Evolutionary conservation across 2,113 vertebrate genomes (phyloP).

Genomic region (Stomatorhinus ivindoensis): DNA sequence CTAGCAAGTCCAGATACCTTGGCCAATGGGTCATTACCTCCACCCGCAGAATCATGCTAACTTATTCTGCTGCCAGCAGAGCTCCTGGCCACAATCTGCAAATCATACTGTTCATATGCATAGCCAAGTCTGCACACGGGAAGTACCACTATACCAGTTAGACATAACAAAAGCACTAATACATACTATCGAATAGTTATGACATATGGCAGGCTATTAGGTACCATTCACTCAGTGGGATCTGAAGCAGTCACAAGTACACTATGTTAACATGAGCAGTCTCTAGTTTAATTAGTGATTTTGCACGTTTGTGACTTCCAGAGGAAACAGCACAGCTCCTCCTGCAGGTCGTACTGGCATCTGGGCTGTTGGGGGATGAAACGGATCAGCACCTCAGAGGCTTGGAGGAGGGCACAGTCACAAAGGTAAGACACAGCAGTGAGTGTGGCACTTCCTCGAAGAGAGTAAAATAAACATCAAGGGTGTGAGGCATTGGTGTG

Average conservation of each 20-base stretch:
- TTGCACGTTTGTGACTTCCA: constrained; percentile 29
- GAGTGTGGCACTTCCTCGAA: background rate
- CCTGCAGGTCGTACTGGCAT: constrained; percentile 56
- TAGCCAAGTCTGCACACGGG: background rate
- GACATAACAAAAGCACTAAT: background rate
- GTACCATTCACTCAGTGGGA: background rate
- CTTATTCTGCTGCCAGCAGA: background rate
- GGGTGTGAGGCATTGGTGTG: background rate
- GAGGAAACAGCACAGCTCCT: constrained; percentile 55
- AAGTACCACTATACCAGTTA: background rate
- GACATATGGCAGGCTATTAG: background rate
- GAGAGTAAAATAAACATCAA: background rate
- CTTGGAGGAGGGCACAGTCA: constrained; percentile 28
- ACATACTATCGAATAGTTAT: background rate
- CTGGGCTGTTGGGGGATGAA: constrained; percentile 21
- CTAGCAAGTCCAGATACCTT: background rate
- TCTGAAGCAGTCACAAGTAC: background rate
- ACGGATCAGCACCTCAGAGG: constrained; percentile 11
- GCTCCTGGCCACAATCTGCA: background rate
- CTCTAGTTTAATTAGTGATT: background rate
- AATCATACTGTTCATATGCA: background rate
- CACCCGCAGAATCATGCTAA: background rate
- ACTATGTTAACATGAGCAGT: background rate
- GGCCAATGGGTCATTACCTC: background rate
- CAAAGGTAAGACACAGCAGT: constrained; percentile 3